A percentile compares a stretch with the other conserved stretches of the same genome.
These are phyloP conservation scores for Habrosyne pyritoides DNA, from an alignment of 2,888 invertebrate genomes.

Conservation along the genomic window DNA sequence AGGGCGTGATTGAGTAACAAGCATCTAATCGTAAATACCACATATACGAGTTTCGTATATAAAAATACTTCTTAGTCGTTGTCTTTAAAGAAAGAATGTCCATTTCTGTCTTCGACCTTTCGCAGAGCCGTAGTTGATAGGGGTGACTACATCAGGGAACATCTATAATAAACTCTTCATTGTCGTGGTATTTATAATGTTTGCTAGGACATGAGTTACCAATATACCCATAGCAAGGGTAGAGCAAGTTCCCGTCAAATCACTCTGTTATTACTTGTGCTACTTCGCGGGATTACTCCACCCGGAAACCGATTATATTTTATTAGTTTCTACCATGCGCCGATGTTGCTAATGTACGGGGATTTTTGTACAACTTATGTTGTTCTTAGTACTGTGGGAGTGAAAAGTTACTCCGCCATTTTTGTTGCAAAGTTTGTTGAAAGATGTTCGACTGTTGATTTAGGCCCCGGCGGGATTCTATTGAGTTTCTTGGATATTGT, in stretches of 20 bases:
- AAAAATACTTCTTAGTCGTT: no score
- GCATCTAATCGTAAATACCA: no score
- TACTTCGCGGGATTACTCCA: conserved; percentile 20
- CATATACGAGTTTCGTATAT: no score
- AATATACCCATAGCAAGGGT: not conserved
- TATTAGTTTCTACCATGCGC: conserved; percentile 25
- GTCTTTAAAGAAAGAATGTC: no score
- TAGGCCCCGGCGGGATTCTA: not conserved
- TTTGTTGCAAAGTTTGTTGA: conserved; percentile 5
- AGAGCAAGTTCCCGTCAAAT: conserved; percentile 6
- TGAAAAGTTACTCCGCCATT: conserved; percentile 5
- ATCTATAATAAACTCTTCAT: no score
- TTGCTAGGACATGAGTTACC: not conserved
- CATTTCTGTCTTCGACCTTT: no score
- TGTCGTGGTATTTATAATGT: no score
- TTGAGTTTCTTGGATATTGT: not conserved
- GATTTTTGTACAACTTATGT: conserved; percentile 20
- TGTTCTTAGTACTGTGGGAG: conserved; percentile 19
- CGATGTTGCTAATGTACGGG: conserved; percentile 15
- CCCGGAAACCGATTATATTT: conserved; percentile 42
- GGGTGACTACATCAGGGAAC: no score
- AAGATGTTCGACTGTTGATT: conserved; percentile 2
- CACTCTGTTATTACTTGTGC: conserved; percentile 14
- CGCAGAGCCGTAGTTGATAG: no score
- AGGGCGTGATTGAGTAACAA: no score